A percentile compares a stretch with the other conserved stretches of the same genome.
Conservation (phyloP, 2,113 vertebrate species). For the Lynx canadensis region DNA sequence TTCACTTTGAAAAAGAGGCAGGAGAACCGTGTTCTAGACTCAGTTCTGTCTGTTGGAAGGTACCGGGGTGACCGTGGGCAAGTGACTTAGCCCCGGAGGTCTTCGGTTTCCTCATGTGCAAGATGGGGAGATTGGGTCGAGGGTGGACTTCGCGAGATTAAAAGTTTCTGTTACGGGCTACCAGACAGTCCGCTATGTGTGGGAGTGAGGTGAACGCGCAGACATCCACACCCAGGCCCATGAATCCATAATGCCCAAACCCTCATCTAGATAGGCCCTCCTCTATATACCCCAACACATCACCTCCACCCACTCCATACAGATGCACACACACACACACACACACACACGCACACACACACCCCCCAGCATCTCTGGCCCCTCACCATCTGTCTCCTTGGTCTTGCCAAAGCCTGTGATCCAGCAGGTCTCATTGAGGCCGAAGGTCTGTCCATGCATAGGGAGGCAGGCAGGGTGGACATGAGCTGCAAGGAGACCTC, state of each 20-base stretch:
- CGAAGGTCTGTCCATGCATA: constrained; percentile 85
- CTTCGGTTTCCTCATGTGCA: not conserved
- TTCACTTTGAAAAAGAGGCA: not conserved
- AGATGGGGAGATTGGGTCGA: not conserved
- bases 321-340: no score
- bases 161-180: not conserved
- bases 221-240: not conserved
- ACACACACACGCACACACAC: not conserved
- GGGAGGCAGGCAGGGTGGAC: constrained; percentile 93
- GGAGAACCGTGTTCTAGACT: not conserved
- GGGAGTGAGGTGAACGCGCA: not conserved
- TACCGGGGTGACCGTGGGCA: not conserved
- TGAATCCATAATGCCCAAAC: not conserved
- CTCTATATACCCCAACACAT: no score
- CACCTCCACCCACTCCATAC: not conserved
- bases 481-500: constrained; percentile 82
- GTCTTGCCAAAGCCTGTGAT: constrained; percentile 93
- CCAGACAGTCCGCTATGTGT: no score
- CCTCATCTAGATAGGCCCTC: not conserved
- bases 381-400: constrained; percentile 85
- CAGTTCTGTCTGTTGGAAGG: not conserved
- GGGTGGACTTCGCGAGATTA: not conserved
- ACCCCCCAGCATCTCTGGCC: fast-evolving
- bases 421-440: constrained; percentile 87
- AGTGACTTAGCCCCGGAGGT: not conserved